Evolutionary conservation across 2,888 invertebrate genomes (phyloP), one percentile per base, ranked within the genome.

Genomic region (Watsonalla cultraria): DNA sequence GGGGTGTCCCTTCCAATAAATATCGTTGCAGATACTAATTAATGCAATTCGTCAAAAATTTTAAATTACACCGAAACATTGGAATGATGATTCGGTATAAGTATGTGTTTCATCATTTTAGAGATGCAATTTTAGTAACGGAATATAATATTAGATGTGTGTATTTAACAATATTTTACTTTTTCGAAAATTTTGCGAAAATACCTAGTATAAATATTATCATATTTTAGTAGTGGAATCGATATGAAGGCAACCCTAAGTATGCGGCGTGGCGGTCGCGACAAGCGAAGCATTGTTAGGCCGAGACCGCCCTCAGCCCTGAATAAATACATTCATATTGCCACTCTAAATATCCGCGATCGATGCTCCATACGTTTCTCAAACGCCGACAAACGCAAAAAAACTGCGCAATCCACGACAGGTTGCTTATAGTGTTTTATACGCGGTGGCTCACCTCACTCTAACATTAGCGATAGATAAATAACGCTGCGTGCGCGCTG

Each of bases 281-380:
- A 90, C 90, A 90, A 89, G 86, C 90, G 82, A 82, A 86, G 88
- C 90, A 90, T 90, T 90, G 90, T 90, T 90, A 90, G 83, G 74
- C 75, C 63, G 78, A 82, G 86, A 80, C 86, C 86, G 87, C 84
- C 86, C 86, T 80, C 81, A 82, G 74, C 79, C 74, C 84, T 86
- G 90, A 89, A 90, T 90, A 90, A 90, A 90, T 90, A 90, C 90
- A 90, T 90, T 90, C 89, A 90, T 90, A 90, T 90, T 86, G 90
- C 86, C 89, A 89, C 90, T 88, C 85, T 84, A 86, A 89, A 89
- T 86, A 87, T 84, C 82, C 75, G 74, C 76, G 78, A 83, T 80
- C 80, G 78, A 80, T 81, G 74, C 76, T 75, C 72, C 70, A 62
- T 70, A 68, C 71, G 63, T 60, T 63, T 64, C 70, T 70, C 70